Evolutionary conservation across 2,888 invertebrate genomes (phyloP).

Genomic region (Leucoma salicis): DNA sequence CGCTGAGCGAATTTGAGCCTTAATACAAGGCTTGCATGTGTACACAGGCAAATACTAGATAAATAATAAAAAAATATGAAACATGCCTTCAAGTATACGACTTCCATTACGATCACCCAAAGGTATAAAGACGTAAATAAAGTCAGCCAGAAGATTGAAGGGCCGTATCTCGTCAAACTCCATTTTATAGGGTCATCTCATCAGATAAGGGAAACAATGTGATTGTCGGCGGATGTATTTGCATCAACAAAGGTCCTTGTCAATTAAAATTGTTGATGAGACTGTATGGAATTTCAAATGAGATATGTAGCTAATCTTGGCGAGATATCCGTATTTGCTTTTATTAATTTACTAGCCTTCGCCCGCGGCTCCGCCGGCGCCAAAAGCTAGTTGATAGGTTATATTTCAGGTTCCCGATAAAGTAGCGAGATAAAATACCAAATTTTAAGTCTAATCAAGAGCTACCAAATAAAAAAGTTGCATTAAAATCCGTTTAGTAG

Average conservation of each 20-base stretch:
- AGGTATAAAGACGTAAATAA: conserved; percentile 36
- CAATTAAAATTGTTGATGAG: conserved; percentile 63
- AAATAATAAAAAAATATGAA: neutral
- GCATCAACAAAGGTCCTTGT: conserved; percentile 68
- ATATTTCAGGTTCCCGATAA: too few species aligned
- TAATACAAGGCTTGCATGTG: too few species aligned
- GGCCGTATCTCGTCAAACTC: conserved; percentile 39
- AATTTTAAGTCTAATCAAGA: too few species aligned
- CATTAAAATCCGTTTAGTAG: too few species aligned
- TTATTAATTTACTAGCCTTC: conserved; percentile 24
- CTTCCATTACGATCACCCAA: conserved; percentile 42
- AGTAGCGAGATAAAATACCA: too few species aligned
- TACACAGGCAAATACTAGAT: too few species aligned
- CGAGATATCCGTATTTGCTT: conserved; percentile 15
- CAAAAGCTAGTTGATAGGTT: too few species aligned
- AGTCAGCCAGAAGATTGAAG: conserved; percentile 47
- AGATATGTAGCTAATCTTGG: conserved; percentile 28
- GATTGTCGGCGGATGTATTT: conserved; percentile 55
- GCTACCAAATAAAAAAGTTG: too few species aligned
- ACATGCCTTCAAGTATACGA: conserved; percentile 52
- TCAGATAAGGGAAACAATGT: conserved; percentile 68
- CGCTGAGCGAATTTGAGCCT: too few species aligned
- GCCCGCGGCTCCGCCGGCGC: too few species aligned
- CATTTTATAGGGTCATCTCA: conserved; percentile 63
- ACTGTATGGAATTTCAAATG: conserved; percentile 52